Evolutionary conservation across 2,797 vertebrate genomes (phyloP).

Genomic region (Sphenodon punctatus): DNA sequence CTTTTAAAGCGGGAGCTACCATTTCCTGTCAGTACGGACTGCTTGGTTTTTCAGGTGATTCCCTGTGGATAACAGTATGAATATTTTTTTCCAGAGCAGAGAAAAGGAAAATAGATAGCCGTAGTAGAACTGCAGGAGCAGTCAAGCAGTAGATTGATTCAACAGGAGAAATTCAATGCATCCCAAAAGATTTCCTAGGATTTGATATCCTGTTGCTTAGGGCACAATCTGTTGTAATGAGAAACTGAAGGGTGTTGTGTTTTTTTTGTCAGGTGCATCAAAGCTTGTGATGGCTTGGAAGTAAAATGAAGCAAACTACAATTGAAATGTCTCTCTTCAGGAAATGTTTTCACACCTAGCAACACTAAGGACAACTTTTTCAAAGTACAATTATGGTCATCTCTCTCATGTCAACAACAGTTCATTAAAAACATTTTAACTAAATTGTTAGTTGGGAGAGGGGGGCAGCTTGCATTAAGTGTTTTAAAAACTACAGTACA

Average conservation of each 20-base stretch:
- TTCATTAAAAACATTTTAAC: constrained; percentile 36
- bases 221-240: constrained; percentile 70
- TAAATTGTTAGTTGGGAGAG: neutral
- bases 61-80: constrained; percentile 53
- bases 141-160: constrained; percentile 75
- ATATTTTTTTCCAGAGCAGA: constrained; percentile 49
- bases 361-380: neutral
- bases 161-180: constrained; percentile 71
- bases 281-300: constrained; percentile 47
- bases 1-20: constrained; percentile 38
- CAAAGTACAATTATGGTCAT: constrained; percentile 14
- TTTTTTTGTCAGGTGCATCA: constrained; percentile 65
- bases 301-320: constrained; percentile 25
- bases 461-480: neutral
- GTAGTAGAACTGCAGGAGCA: constrained; percentile 65
- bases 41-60: constrained; percentile 51
- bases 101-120: constrained; percentile 69
- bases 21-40: constrained; percentile 54
- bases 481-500: constrained; percentile 16
- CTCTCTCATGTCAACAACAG: constrained; percentile 1
- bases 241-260: constrained; percentile 58
- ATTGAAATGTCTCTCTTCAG: constrained; percentile 36
- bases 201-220: constrained; percentile 62
- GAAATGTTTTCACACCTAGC: constrained; percentile 35
- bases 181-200: constrained; percentile 69